Evolutionary conservation across 2,888 invertebrate genomes (phyloP), one percentile per base, ranked within the genome.

Genomic region (Spilarctia lutea): DNA sequence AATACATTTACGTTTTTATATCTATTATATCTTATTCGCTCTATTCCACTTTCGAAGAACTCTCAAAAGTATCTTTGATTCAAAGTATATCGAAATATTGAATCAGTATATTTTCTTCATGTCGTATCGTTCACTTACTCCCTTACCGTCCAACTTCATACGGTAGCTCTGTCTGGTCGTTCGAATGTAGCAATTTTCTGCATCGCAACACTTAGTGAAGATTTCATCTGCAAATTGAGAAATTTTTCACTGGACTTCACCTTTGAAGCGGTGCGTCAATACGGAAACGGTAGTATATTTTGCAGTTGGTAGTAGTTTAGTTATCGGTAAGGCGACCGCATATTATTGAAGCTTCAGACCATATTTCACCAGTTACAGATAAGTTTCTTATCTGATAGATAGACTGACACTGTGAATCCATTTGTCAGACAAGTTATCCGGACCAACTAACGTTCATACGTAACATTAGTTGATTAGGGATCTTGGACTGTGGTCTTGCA

Each of bases 161-260:
- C 30, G 30, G 18, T 63, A 63, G 30, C 63, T 8, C 27, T 1
- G 63, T 18, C 30, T 63, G 63, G 79, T 88, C 42, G 52, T 71
- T 45, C 70, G 18, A 42, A 71, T 65, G 33, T 65, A 86, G 81
- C 88, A 91, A 92, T 93, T 93, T 93, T 92, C 92, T 91, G 92
- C 92, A 89, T 87, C 88, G 83, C 79, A 80, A 80, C 85, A 85
- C 82, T 82, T 75, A 79, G 79, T 84, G 80, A 86, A 89, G 87
- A 89, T 90, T 88, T 88, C 86, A 89, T 89, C 88, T 89, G 88
- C 89, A 87, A 89, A 87, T 89, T 85, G 87, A 82, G 79, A 78
- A 84, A 82, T 81, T 83, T 84, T 84, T 81, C 85, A 75, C 75
- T 24, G 81, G 85, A 81, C 79, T 81, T 70, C 71, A 45, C 71